phyloP scores from a whole-genome alignment of 1,140 invertebrate species.

The Cyrtorhinus lividipennis region DNA sequence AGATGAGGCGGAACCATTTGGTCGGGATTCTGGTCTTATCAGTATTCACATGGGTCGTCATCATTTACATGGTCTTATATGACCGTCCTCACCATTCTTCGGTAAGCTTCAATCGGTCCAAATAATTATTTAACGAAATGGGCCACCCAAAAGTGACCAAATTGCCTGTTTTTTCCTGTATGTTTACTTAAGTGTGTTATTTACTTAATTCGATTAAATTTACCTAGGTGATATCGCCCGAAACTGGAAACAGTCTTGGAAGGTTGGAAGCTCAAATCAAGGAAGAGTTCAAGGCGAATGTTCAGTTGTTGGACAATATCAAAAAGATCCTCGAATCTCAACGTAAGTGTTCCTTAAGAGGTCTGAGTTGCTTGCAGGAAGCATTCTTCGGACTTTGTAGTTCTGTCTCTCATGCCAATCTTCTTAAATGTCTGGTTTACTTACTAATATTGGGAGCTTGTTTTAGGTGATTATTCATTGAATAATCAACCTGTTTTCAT shows the following conservation, averaged over 20 bases:
- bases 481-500: too few relatives aligned
- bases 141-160: neutral
- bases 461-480: too few relatives aligned
- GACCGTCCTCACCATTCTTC: neutral
- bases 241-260: neutral
- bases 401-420: too few relatives aligned
- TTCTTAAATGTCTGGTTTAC: too few relatives aligned
- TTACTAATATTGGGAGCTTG: too few relatives aligned
- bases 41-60: conserved; percentile 20
- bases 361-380: conserved; percentile 1
- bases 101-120: neutral
- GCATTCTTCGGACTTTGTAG: neutral
- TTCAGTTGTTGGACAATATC: conserved; percentile 9
- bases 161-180: neutral
- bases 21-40: conserved; percentile 19
- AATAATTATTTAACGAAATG: neutral
- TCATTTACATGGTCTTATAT: conserved; percentile 15
- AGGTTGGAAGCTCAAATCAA: conserved; percentile 17
- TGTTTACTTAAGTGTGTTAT: neutral
- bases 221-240: conserved; percentile 1
- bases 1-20: conserved; percentile 20
- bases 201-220: neutral
- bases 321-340: conserved; percentile 12
- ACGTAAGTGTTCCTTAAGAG: too few relatives aligned
- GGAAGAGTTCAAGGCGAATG: conserved; percentile 19